Evolutionary conservation across 2,888 invertebrate genomes (phyloP).

Genomic region (Dendrolimus houi): DNA sequence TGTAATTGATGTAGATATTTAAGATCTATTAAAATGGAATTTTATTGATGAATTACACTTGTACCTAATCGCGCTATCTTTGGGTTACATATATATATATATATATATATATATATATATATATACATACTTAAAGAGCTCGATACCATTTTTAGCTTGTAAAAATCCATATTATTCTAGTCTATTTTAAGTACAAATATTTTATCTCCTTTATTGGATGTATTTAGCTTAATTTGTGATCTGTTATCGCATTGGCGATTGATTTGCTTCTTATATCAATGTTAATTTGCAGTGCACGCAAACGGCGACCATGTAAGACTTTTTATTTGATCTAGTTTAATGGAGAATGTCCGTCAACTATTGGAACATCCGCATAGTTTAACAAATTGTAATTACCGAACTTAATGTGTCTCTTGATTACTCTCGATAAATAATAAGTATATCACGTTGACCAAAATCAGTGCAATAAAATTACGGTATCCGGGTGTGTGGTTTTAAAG

Average conservation of each 20-base stretch:
- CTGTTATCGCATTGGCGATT: conserved; percentile 13
- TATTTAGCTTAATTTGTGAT: conserved; percentile 6
- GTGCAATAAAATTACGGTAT: not conserved
- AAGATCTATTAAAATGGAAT: too few relatives aligned
- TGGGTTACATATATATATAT: too few relatives aligned
- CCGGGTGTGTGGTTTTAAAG: not conserved
- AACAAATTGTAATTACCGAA: conserved; percentile 14
- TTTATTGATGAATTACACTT: too few relatives aligned
- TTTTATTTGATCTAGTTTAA: conserved; percentile 29
- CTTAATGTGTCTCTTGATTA: conserved; percentile 11
- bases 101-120: too few relatives aligned
- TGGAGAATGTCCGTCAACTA: conserved; percentile 17
- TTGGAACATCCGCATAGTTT: conserved; percentile 24
- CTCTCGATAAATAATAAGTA: conserved; percentile 14
- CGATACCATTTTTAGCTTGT: not conserved
- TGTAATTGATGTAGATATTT: too few relatives aligned
- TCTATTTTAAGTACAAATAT: not conserved
- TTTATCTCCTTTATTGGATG: conserved; percentile 1
- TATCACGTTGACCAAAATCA: not conserved
- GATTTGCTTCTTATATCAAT: conserved; percentile 15
- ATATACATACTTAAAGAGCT: too few relatives aligned
- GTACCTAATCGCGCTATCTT: too few relatives aligned
- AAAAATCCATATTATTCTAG: not conserved
- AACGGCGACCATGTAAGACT: conserved; percentile 16
- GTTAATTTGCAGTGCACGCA: conserved; percentile 18